A percentile compares a stretch with the other conserved stretches of the same genome.
phyloP scores from a whole-genome alignment of 2,113 vertebrate genomes.

The Tupaia tana region DNA sequence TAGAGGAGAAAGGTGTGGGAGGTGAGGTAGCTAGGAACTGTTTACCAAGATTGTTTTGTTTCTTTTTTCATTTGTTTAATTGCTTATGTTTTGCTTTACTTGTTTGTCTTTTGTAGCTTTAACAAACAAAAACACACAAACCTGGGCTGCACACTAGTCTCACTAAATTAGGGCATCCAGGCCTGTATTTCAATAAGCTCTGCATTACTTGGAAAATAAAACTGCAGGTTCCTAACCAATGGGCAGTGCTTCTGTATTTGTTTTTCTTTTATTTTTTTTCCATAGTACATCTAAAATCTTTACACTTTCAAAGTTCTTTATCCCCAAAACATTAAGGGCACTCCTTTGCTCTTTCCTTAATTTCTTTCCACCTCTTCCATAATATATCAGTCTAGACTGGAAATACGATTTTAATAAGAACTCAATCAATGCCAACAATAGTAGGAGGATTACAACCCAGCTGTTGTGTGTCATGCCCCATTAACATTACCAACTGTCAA shows the following conservation, averaged over 20 bases:
- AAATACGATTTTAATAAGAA: constrained; percentile 63
- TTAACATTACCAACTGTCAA: constrained; percentile 74
- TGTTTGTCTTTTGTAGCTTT: not conserved
- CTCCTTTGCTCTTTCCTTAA: not conserved
- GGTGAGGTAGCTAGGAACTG: no score
- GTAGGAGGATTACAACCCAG: constrained; percentile 69
- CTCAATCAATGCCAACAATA: constrained; percentile 63
- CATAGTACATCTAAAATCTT: not conserved
- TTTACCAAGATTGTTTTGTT: not conserved
- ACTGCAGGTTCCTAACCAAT: not conserved
- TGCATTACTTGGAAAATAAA: not conserved
- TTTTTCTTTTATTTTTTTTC: not conserved
- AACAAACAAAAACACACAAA: not conserved
- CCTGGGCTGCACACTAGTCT: not conserved
- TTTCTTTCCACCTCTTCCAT: constrained; percentile 54
- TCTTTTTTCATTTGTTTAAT: not conserved
- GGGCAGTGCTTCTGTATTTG: not conserved
- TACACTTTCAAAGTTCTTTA: constrained; percentile 8
- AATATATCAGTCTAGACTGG: constrained; percentile 47
- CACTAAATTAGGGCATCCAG: not conserved
- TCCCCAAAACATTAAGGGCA: not conserved
- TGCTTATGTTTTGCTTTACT: not conserved
- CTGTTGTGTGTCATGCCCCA: constrained; percentile 62
- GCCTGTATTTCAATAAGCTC: not conserved
- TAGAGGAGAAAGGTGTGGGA: not conserved